Evolutionary conservation across 2,797 vertebrate genomes (phyloP), one percentile per base, ranked within the genome.

Genomic region (Oreochromis mossambicus): DNA sequence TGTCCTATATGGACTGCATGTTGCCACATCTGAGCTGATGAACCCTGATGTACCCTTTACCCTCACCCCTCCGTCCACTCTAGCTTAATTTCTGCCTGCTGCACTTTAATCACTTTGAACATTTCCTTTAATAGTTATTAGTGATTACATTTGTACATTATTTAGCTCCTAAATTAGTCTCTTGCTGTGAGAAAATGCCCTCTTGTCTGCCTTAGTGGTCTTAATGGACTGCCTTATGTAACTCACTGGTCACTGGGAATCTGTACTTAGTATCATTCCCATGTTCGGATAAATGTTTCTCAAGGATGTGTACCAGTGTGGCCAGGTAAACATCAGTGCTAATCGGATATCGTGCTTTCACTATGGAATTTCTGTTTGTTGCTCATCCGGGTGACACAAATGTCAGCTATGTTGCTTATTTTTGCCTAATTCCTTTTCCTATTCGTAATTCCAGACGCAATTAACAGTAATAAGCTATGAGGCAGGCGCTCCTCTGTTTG

Each of bases 211-310:
- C 83, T 88, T 34, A n/a, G 26, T 81, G 81, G 56, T 68, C 84
- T 75, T 89, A 66, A 88, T 90, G 52, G 54, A 81, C 80, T 56
- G 84, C 41, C 68, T 88, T 93, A 76, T 34, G 7, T 89, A 83
- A 90, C 77, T 55, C 50, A 29, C 66, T 46, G 81, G 78, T 82
- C 85, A 90, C 92, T 95, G 94, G 93, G 92, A 95, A 95, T 87
- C 81, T 85, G 73, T 58, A 8, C 87, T 87, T 63, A 14, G 32
- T 84, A 81, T 91, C 85, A 91, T 95, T 96, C 93, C 94, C 92
- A 95, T 92, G 91, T 92, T 83, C 70, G 43, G 48, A 81, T 80
- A 81, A 50, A 63, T 79, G 24, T 83, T 91, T 88, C 34, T 83
- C 36, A 80, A 13, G 15, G 34, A 90, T 78, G 55, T 82, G 83